Conservation (phyloP, 1,140 invertebrate genomes). For the Heliconius hewitsoni region DNA sequence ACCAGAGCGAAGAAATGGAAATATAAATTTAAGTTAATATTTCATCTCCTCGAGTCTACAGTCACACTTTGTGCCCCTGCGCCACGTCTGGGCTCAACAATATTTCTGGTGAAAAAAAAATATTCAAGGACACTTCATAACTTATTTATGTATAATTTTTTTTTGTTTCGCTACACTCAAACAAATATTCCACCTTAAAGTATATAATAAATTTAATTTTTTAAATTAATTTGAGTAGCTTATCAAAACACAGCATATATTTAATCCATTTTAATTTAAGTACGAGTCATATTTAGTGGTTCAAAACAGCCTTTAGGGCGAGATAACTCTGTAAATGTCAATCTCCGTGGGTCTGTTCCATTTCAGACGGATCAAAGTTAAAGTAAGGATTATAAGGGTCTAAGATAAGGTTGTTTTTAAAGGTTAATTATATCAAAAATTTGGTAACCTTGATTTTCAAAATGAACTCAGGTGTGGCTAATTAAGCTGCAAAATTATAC, state of each 20-base stretch:
- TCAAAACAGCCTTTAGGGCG: conserved; percentile 58
- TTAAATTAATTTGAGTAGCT: not conserved
- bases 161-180: too few relatives aligned
- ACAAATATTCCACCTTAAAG: too few relatives aligned
- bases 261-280: conserved; percentile 9
- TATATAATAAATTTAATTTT: not conserved
- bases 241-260: not conserved
- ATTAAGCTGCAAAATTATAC: not conserved
- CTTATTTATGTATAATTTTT: too few relatives aligned
- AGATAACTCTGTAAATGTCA: conserved; percentile 74
- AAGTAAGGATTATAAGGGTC: conserved; percentile 75
- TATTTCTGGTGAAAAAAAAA: too few relatives aligned
- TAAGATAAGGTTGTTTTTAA: conserved; percentile 75
- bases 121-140: too few relatives aligned
- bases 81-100: too few relatives aligned
- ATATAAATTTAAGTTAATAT: too few relatives aligned
- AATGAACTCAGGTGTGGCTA: not conserved
- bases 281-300: conserved; percentile 39
- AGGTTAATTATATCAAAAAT: conserved; percentile 64
- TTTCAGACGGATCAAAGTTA: conserved; percentile 76
- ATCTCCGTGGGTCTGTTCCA: conserved; percentile 68
- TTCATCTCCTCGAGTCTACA: too few relatives aligned
- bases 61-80: too few relatives aligned
- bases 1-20: too few relatives aligned
- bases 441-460: conserved; percentile 1